Evolutionary conservation across 2,113 vertebrate species (phyloP).

Genomic region (Grantiella picta): DNA sequence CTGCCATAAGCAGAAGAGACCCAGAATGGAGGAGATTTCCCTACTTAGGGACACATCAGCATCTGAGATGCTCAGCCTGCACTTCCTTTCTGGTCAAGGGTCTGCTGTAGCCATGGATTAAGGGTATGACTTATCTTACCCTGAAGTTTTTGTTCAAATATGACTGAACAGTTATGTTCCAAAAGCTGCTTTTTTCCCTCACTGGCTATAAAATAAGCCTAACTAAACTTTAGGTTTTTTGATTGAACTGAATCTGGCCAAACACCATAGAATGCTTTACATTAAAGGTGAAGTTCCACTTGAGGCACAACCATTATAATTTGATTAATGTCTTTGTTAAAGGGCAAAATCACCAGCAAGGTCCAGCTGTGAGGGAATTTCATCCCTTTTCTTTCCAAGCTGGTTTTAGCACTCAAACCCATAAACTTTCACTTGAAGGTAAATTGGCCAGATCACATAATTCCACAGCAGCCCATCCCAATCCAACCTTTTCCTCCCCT

Average conservation of each 20-base stretch:
- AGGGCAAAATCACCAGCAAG: background rate
- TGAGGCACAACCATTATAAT: background rate
- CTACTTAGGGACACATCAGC: background rate
- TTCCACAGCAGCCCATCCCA: slow-evolving; percentile 17
- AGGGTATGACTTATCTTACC: background rate
- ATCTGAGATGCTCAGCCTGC: background rate
- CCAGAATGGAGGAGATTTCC: background rate
- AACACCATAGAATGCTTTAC: background rate
- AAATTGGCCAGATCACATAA: background rate
- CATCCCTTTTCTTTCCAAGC: background rate
- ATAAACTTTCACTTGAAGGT: background rate
- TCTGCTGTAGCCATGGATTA: background rate
- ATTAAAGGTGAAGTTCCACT: background rate
- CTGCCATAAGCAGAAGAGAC: background rate
- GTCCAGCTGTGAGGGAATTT: background rate
- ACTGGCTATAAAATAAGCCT: background rate
- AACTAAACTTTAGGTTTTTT: background rate
- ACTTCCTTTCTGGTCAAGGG: background rate
- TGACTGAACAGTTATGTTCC: background rate
- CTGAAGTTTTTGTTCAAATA: background rate
- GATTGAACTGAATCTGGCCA: background rate
- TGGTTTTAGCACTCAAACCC: background rate
- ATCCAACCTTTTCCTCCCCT: background rate
- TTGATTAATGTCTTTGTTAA: background rate
- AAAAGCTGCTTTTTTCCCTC: background rate